Evolutionary conservation across 2,797 vertebrate genomes (phyloP).

Genomic region (Artibeus lituratus): DNA sequence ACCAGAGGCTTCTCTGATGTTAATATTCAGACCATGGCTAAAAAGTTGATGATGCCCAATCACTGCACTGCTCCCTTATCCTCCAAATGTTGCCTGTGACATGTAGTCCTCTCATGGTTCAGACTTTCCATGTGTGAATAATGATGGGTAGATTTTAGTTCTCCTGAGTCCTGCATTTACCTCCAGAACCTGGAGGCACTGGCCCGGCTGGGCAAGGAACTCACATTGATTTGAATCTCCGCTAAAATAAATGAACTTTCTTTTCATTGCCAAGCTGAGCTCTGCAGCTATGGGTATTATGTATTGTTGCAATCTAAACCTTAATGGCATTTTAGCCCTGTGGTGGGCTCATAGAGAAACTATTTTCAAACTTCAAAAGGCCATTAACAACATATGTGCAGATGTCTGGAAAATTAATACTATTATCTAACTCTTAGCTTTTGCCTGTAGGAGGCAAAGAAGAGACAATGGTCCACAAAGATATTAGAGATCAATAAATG

Average conservation of each 20-base stretch:
- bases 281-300: constrained; percentile 78
- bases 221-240: constrained; percentile 78
- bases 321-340: constrained; percentile 85
- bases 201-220: constrained; percentile 60
- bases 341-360: constrained; percentile 82
- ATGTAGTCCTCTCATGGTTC: not conserved
- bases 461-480: constrained; percentile 79
- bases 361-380: constrained; percentile 83
- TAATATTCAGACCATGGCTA: not conserved
- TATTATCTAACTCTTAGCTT: constrained; percentile 84
- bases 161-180: not conserved
- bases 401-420: constrained; percentile 88
- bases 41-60: not conserved
- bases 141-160: not conserved
- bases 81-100: not conserved
- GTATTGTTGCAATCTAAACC: constrained; percentile 79
- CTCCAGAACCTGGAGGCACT: not conserved
- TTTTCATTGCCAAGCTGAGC: constrained; percentile 77
- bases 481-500: constrained; percentile 80
- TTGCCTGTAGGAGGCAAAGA: constrained; percentile 82
- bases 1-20: not conserved
- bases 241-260: constrained; percentile 82
- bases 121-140: not conserved
- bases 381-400: constrained; percentile 86
- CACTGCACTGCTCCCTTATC: not conserved